A percentile compares a stretch with the other conserved stretches of the same genome.
These are phyloP conservation scores for Colossoma macropomum DNA, from an alignment of 2,113 vertebrate genomes.

Conservation along the genomic window DNA sequence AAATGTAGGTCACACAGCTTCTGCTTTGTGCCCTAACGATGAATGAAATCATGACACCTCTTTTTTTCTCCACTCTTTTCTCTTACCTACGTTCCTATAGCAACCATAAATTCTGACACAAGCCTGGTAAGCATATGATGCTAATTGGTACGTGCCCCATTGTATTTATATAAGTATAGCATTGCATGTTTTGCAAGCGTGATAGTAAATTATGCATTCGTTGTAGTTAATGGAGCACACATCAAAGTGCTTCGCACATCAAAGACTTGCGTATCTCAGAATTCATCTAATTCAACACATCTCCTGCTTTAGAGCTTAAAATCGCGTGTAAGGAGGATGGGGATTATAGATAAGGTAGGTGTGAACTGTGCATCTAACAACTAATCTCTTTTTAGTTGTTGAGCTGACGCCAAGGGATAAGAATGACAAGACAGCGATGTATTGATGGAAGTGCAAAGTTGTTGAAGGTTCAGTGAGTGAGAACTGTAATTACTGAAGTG, in stretches of 20 bases:
- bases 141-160: not conserved
- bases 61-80: constrained; percentile 16
- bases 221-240: constrained; percentile 9
- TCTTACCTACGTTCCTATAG: constrained; percentile 17
- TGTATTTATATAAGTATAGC: not conserved
- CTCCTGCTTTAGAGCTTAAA: constrained; percentile 5
- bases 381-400: constrained; percentile 37
- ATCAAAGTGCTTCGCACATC: constrained; percentile 29
- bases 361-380: not conserved
- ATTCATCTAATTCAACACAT: constrained; percentile 22
- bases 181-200: constrained; percentile 10
- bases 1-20: constrained; percentile 25
- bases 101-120: constrained; percentile 16
- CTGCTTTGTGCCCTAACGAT: constrained; percentile 31
- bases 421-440: not conserved
- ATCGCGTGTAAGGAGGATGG: not conserved
- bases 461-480: not conserved
- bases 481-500: not conserved
- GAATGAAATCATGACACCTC: constrained; percentile 32
- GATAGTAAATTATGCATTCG: not conserved
- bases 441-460: not conserved
- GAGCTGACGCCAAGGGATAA: not conserved
- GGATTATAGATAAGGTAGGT: constrained; percentile 16
- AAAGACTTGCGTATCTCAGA: constrained; percentile 25
- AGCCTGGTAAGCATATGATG: constrained; percentile 5